Base-by-base conservation (phyloP, 2,888 invertebrate genomes). In the Loripinus fragilis region DNA sequence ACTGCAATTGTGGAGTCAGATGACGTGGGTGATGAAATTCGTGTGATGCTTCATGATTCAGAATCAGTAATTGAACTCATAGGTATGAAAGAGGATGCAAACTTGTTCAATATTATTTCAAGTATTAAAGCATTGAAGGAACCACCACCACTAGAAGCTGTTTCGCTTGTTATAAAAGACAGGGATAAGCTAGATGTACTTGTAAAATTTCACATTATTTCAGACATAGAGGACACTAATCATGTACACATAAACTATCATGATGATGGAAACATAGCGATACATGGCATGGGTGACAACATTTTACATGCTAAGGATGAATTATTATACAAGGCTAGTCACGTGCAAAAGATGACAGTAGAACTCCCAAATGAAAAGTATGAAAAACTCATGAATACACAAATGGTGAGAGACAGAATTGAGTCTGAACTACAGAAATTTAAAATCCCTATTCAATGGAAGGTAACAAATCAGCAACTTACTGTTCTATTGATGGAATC, bases 71-170 rank as follows among this genome's bases (percentile, higher is more conserved):
- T 60, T 33, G 33, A 33, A 30, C n/a, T 65, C 2, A 64, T 69
- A 69, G 77, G 77, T 10, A 28, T 60, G 41, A 38, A 45, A 48
- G 66, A 77, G 2, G 45, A 65, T 28, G 50, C 41, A 23, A 64
- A 41, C 2, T 35, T 77, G n/a, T 30, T n/a, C 12, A 28, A 25
- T 10, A 38, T 75, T 23, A 28, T 65, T 25, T 45, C 50, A 15
- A 50, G n/a, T 25, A 25, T 81, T 45, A 71, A 81, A 35, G 25
- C 41, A 28, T 38, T 81, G 8, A 65, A 76, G 67, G 71, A 72
- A 28, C 77, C 81, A 38, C 71, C 65, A 35, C 65, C 75, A 30
- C 10, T 33, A 20, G 42, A 60, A 1, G 52, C 76, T 23, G 67
- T 67, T 42, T 48, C n/a, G 12, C 70, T 74, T 23, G 48, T 48